phyloP scores from a whole-genome alignment of 2,113 vertebrate species.

The Zosterops pallidus region DNA sequence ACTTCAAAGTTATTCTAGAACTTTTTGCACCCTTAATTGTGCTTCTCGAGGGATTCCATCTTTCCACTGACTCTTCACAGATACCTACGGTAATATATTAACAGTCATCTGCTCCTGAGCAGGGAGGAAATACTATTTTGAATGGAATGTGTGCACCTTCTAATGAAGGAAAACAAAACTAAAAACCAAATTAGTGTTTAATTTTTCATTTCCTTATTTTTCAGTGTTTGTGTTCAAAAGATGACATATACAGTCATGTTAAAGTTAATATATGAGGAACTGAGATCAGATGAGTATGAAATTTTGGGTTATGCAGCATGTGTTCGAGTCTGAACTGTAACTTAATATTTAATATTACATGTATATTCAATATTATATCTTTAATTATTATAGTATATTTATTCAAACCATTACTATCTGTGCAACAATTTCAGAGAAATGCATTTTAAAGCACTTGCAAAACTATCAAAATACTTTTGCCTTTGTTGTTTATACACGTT shows the following conservation, averaged over 20 bases:
- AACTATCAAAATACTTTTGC: neutral
- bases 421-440: neutral
- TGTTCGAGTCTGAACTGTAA: neutral
- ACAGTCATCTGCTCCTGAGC: neutral
- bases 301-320: neutral
- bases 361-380: neutral
- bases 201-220: neutral
- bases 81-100: neutral
- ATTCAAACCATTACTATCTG: neutral
- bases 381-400: neutral
- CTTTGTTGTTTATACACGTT: neutral
- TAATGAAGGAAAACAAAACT: neutral
- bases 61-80: neutral
- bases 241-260: neutral
- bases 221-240: neutral
- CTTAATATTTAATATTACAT: neutral
- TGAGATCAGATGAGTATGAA: neutral
- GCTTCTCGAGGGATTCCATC: neutral
- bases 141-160: neutral
- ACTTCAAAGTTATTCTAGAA: neutral
- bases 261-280: neutral
- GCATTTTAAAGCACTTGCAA: neutral
- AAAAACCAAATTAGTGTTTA: neutral
- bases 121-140: neutral
- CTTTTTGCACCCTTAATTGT: neutral